A percentile compares a stretch with the other conserved stretches of the same genome.
Conservation (phyloP, 2,888 invertebrate species). For the Sinopyrophorus schimmeli region DNA sequence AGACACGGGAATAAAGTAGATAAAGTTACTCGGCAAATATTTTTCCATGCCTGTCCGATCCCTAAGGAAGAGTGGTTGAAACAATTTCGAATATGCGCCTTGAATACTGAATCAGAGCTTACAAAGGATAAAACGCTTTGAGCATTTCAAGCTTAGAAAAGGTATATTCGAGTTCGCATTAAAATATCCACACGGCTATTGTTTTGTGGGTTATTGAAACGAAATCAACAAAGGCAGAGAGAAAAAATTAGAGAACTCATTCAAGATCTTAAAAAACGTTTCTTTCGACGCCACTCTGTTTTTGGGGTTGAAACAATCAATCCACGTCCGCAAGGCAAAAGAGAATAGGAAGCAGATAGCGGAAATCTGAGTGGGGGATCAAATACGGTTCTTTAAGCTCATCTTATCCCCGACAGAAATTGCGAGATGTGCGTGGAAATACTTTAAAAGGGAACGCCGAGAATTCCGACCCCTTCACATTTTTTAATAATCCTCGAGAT, state of each 20-base stretch:
- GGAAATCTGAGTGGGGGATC: constrained; percentile 27
- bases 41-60: constrained; percentile 50
- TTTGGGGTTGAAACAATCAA: constrained; percentile 41
- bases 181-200: no score
- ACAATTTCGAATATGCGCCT: constrained; percentile 47
- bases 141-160: constrained; percentile 38
- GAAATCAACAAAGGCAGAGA: constrained; percentile 2
- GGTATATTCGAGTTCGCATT: background rate
- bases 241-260: constrained; percentile 6
- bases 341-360: constrained; percentile 40
- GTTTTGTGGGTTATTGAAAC: no score
- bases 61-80: constrained; percentile 46
- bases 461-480: constrained; percentile 37
- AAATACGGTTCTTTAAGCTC: constrained; percentile 31
- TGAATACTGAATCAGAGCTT: constrained; percentile 44
- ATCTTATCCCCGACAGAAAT: constrained; percentile 24
- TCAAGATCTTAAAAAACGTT: constrained; percentile 33
- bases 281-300: constrained; percentile 37
- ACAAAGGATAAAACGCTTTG: constrained; percentile 41
- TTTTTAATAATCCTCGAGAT: constrained; percentile 18
- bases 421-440: constrained; percentile 20
- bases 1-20: constrained; percentile 40
- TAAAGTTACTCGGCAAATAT: constrained; percentile 46
- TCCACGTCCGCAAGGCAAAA: constrained; percentile 42
- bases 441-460: constrained; percentile 24